phyloP scores from a whole-genome alignment of 30 jellyfish, hydroid and myxozoan species.

The Aurelia coerulea region DNA sequence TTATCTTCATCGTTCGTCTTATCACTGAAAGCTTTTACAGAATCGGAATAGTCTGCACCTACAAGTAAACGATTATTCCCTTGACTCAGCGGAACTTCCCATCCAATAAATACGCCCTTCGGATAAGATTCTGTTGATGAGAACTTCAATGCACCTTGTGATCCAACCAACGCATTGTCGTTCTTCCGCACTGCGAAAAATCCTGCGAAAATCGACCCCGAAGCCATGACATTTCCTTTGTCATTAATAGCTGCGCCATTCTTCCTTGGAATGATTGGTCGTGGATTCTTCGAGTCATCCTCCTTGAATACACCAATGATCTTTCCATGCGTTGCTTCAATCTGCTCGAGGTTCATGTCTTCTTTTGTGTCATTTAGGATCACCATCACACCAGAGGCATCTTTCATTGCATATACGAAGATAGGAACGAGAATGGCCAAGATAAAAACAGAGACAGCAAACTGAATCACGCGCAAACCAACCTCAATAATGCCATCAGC shows the following conservation, averaged over 20 bases:
- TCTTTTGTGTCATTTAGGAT: constrained; percentile 27
- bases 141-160: constrained; percentile 36
- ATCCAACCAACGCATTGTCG: constrained; percentile 10
- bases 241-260: constrained; percentile 11
- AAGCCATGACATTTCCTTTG: background rate
- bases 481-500: constrained; percentile 11
- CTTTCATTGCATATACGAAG: constrained; percentile 19
- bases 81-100: constrained; percentile 16
- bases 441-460: background rate
- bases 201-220: constrained; percentile 35
- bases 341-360: constrained; percentile 27
- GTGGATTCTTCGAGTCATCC: background rate
- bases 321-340: constrained; percentile 25
- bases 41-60: constrained; percentile 15
- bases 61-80: constrained; percentile 13
- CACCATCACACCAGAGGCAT: constrained; percentile 35
- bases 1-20: constrained; percentile 19
- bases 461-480: constrained; percentile 13
- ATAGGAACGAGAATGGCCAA: constrained; percentile 41
- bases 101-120: constrained; percentile 28
- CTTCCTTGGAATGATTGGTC: constrained; percentile 30
- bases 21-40: constrained; percentile 10
- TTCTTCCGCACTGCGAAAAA: constrained; percentile 10
- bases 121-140: constrained; percentile 29
- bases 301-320: constrained; percentile 39